Evolutionary conservation across 2,113 vertebrate species (phyloP), one percentile per base, ranked within the genome.

Genomic region (Embiotoca jacksoni): DNA sequence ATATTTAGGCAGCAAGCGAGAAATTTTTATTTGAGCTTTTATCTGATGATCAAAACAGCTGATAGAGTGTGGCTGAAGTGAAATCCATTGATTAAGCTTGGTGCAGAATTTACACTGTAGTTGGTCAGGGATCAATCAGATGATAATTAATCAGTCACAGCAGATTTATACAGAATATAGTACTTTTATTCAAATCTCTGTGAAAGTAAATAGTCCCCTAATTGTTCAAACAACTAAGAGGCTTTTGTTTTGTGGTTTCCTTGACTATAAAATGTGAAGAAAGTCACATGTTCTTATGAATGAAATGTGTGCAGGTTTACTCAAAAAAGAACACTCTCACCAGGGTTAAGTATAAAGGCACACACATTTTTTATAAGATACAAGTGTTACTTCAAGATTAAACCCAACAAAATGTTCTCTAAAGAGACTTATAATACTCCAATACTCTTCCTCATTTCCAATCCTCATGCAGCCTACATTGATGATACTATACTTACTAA

Each of bases 21-120:
- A 1, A 3, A 58, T 55, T 31, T 41, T 35, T 16, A 53, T 80
- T 36, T 80, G 7, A 62, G 59, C 46, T 35, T 80, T 72, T 73
- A 67, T 71, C 54, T 56, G 30, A 50, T 6, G 46, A 46, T 57
- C 31, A 54, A 71, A 73, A 59, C 31, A 66, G 37, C 33, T 11
- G 23, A 62, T 37, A 14, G 6, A 54, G 0, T 39, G n/a, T 56
- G n/a, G 53, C 14, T 55, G 47, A 64, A 47, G 8, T 44, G 47
- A 73, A 68, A 73, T 52, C 33, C 16, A 60, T 1, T 4, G 4
- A 58, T 64, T 60, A n/a, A 56, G 11, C 23, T 41, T 9, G 31
- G 11, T 10, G 36, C 53, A 30, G 39, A 63, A 44, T 54, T 65
- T 53, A 65, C 16, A 57, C 15, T 64, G 23, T 30, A 55, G 23